phyloP scores from a whole-genome alignment of 2,797 vertebrate species.

The Gila robusta region DNA sequence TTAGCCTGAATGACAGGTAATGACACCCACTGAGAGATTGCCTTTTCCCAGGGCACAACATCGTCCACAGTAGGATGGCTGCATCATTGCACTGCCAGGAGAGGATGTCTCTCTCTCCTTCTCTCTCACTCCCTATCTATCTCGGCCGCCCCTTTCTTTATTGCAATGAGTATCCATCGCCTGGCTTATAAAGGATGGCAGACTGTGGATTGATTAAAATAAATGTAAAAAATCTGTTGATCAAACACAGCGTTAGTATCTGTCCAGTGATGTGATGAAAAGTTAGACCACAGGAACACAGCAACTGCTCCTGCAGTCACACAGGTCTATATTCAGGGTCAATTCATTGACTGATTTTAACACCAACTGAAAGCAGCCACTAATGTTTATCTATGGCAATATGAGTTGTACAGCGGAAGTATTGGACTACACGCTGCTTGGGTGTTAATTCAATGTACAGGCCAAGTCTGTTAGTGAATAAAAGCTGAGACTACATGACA shows the following conservation, averaged over 20 bases:
- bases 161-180: constrained; percentile 3
- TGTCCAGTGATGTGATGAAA: constrained; percentile 46
- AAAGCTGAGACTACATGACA: constrained; percentile 10
- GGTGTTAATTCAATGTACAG: neutral
- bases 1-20: constrained; percentile 66
- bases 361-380: neutral
- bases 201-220: constrained; percentile 42
- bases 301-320: constrained; percentile 31
- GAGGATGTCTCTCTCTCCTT: constrained; percentile 32
- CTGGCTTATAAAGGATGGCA: constrained; percentile 8
- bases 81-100: constrained; percentile 56
- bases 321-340: neutral
- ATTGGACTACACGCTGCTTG: neutral
- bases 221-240: constrained; percentile 30
- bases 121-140: constrained; percentile 15
- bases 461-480: constrained; percentile 4
- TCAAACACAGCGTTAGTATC: constrained; percentile 45
- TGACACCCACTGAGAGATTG: constrained; percentile 66
- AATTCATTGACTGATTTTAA: constrained; percentile 8
- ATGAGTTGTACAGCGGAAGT: neutral
- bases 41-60: constrained; percentile 48
- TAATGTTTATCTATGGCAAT: constrained; percentile 1
- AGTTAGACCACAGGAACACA: constrained; percentile 36
- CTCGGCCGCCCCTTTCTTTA: neutral
- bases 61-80: constrained; percentile 51